These are phyloP conservation scores for Melanchra persicariae DNA, from an alignment of 2,888 invertebrate species.

Conservation along the genomic window DNA sequence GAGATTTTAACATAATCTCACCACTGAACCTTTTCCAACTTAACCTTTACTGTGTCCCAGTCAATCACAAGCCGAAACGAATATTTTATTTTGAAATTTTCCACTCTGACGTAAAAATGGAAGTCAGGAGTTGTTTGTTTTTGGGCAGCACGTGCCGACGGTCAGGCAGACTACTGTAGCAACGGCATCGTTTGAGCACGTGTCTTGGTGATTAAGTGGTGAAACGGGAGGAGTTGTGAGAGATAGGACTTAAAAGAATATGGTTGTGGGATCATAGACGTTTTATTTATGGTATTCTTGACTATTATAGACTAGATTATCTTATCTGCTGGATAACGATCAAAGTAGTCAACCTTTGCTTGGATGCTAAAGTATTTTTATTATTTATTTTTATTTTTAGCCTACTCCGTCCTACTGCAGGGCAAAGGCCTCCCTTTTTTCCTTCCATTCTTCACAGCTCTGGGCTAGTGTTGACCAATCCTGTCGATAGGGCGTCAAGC, in stretches of 20 bases:
- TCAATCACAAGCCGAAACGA: slow-evolving; percentile 5
- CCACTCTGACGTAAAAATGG: slow-evolving; percentile 17
- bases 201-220: slow-evolving; percentile 5
- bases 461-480: too few relatives aligned
- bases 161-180: neutral
- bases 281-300: too few relatives aligned
- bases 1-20: too few relatives aligned
- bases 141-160: slow-evolving; percentile 32
- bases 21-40: slow-evolving; percentile 27
- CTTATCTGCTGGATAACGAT: too few relatives aligned
- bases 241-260: neutral
- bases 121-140: slow-evolving; percentile 32
- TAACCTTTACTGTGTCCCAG: neutral
- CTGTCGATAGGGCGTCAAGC: too few relatives aligned
- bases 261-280: neutral
- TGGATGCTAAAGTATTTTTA: too few relatives aligned
- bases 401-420: too few relatives aligned
- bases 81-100: slow-evolving; percentile 38
- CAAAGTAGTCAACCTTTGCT: too few relatives aligned
- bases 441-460: too few relatives aligned
- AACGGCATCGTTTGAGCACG: slow-evolving; percentile 3
- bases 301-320: too few relatives aligned
- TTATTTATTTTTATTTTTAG: too few relatives aligned
- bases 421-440: too few relatives aligned
- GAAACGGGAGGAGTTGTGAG: neutral